Base-by-base conservation (phyloP, 2,888 invertebrate genomes). In the Pecten maximus region DNA sequence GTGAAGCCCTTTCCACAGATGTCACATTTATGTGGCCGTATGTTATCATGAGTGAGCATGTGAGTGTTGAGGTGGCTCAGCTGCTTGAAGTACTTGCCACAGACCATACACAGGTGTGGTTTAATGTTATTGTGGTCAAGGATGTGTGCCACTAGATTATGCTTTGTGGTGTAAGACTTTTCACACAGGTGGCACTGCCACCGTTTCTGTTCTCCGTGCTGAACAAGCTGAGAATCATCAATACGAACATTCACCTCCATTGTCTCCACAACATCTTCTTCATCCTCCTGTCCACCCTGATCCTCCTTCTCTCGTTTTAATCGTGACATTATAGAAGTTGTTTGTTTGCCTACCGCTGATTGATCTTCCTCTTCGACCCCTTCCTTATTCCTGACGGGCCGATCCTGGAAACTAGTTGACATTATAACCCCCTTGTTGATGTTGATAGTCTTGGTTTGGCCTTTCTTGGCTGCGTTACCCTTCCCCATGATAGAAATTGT, bases 21-120 rank as follows among this genome's bases (percentile, higher is more conserved):
- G 23, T 93, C 91, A 93, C 97, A 97, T 40, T 94, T 92, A 91
- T 97, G 96, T 39, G 96, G 96, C 89, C 96, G 96, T 44, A 96
- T 93, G 88, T 96, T 96, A 89, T 96, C 96, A 93, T 97, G 97
- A 4, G 96, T 96, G 87, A 96, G 93, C 95, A 96, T 96, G 93
- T 97, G 97, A 3, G 96, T 96, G 91, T 96, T 96, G 19, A 97
- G 95, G 92, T 97, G 96, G 91, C 96, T 96, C n/a, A 95, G 93
- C 93, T 97, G 96, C 91, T 96, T 96, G 93, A 97, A 97, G 90
- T 95, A 95, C 93, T 96, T 96, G 74, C 96, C 96, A 94, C 97
- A 97, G n/a, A 96, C 94, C 89, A 95, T 93, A 91, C 97, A 97
- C 40, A 94, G 93, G 92, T 96, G 96, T 0, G 96, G 96, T 89